Evolutionary conservation across 1,140 invertebrate species (phyloP), one percentile per base, ranked within the genome.

Genomic region (Drosophila sturtevanti): DNA sequence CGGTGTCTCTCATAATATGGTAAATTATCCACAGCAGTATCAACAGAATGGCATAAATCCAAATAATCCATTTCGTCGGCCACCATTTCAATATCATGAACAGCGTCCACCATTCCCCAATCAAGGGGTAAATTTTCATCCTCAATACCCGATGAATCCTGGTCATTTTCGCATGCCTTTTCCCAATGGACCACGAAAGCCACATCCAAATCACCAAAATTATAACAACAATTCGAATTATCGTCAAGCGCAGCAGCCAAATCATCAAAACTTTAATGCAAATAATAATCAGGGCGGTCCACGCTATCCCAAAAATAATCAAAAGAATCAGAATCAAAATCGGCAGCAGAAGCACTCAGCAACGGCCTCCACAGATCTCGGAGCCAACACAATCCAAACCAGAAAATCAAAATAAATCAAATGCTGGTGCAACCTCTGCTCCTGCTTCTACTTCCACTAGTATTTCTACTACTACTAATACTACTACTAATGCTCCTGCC

Each of bases 41-140:
- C 27, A 31, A 6, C 27, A 31, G 27, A 31, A 31, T 31, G 6
- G 27, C 27, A 31, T 31, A 10, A 37, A 54, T 58, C 71, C 62
- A n/a, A 74, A 73, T 21, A 73, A 73, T 38, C 71, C 70, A 1
- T 73, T 73, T 10, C 31, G 71, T 9, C 41, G 1, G 63, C 24
- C 14, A 58, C 37, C 3, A 61, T 27, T 0, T 21, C 69, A 0
- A 14, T 72, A 4, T 6, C 41, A 9, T 9, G 14, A 44, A 7
- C 41, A 18, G 10, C 41, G 41, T 44, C 27, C 27, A 4, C 27
- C 27, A 6, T 31, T 31, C 7, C 14, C 16, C 2, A 48, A 48
- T 44, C 7, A 16, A 0, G 9, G 9, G 16, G 16, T 14, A 44
- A 3, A 6, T 31, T 31, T 31, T 6, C 2, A 31, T 31, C 27